A percentile compares a stretch with the other conserved stretches of the same genome.
Evolutionary conservation across 1,140 invertebrate species (phyloP).

Genomic region (Eulimnadia texana): DNA sequence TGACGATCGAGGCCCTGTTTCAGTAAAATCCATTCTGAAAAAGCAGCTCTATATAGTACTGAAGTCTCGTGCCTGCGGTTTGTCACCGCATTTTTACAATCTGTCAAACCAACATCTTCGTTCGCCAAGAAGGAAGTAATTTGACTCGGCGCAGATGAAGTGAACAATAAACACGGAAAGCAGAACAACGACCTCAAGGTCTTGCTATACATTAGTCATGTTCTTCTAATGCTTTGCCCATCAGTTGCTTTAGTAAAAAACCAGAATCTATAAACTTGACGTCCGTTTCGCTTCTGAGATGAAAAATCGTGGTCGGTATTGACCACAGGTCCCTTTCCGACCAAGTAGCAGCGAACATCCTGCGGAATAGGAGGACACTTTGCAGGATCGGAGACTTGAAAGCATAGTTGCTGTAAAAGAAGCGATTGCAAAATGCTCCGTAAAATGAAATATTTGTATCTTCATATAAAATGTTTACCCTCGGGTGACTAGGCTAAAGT

Average conservation of each 20-base stretch:
- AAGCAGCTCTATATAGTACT: background rate
- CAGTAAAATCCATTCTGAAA: background rate
- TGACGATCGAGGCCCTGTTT: background rate
- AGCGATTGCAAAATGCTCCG: no score
- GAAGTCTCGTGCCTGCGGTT: background rate
- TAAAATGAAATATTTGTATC: no score
- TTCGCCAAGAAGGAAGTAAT: background rate
- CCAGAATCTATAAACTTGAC: background rate
- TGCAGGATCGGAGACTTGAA: no score
- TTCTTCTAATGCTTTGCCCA: background rate
- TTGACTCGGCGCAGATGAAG: background rate
- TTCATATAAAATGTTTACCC: no score
- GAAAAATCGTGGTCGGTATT: no score
- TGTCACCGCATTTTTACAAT: background rate
- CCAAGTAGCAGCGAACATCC: no score
- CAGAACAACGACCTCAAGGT: background rate
- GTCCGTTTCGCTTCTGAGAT: no score
- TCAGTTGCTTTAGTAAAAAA: background rate
- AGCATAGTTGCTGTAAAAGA: no score
- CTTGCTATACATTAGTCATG: background rate
- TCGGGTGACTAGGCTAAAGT: no score
- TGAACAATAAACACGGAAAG: background rate
- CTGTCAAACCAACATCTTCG: background rate
- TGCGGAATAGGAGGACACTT: no score
- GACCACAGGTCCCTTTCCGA: no score